Conservation (phyloP, 1,140 invertebrate genomes). For the Drosophila pseudoananassae region DNA sequence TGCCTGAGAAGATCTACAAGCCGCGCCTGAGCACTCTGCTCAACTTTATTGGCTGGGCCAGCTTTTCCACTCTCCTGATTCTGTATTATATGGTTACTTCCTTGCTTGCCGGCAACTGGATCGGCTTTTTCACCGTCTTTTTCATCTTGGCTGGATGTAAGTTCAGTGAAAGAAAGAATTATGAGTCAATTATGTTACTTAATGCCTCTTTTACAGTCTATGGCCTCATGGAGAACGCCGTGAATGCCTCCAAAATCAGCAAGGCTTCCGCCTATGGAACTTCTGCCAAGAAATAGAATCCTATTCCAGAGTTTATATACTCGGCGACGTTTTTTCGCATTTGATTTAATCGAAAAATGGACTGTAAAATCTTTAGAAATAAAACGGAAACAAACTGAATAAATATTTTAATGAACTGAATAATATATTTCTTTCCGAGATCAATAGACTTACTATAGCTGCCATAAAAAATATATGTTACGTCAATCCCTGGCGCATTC, state of each 20-base stretch:
- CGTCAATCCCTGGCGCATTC: background rate
- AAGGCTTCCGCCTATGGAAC: constrained; percentile 91
- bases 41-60: constrained; percentile 89
- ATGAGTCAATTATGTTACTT: background rate
- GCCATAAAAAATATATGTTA: background rate
- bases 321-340: background rate
- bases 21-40: constrained; percentile 88
- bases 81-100: constrained; percentile 89
- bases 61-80: constrained; percentile 88
- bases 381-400: constrained; percentile 2
- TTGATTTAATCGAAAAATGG: constrained; percentile 7
- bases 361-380: constrained; percentile 6
- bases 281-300: constrained; percentile 26
- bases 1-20: constrained; percentile 86
- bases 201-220: constrained; percentile 87
- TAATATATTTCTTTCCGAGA: too few species aligned
- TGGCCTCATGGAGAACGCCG: constrained; percentile 89
- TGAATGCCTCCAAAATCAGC: constrained; percentile 93
- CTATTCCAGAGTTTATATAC: constrained; percentile 7
- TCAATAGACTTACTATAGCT: too few species aligned
- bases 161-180: constrained; percentile 82
- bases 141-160: constrained; percentile 89
- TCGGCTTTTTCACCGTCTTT: constrained; percentile 88
- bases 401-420: background rate
- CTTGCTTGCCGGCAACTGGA: constrained; percentile 89